These are phyloP conservation scores for Corapipo altera DNA, from an alignment of 2,113 vertebrate species.

Conservation along the genomic window DNA sequence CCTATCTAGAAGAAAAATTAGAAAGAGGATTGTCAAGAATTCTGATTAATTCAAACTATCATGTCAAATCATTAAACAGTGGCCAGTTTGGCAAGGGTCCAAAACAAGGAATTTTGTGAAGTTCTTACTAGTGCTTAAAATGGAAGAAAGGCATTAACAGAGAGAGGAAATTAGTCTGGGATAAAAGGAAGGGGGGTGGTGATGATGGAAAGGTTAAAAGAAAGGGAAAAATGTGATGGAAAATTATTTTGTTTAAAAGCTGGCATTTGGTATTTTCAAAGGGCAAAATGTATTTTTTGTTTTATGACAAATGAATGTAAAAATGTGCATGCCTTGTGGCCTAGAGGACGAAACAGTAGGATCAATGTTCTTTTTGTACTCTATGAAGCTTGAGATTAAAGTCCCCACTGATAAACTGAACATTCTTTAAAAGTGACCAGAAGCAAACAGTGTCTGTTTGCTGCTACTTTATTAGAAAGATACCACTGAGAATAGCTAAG, in stretches of 20 bases:
- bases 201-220: constrained; percentile 53
- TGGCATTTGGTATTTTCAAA: constrained; percentile 70
- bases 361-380: constrained; percentile 82
- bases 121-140: constrained; percentile 27
- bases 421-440: constrained; percentile 86
- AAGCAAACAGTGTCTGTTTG: constrained; percentile 86
- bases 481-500: constrained; percentile 83
- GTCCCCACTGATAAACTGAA: constrained; percentile 82
- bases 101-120: constrained; percentile 13
- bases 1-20: not conserved
- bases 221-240: constrained; percentile 18
- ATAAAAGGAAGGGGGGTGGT: not conserved
- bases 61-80: constrained; percentile 35
- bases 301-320: constrained; percentile 75
- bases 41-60: constrained; percentile 32
- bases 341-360: constrained; percentile 76
- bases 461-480: constrained; percentile 84
- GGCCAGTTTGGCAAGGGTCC: constrained; percentile 28
- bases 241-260: constrained; percentile 70
- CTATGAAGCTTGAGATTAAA: constrained; percentile 85
- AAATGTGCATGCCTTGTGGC: constrained; percentile 73
- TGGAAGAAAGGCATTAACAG: not conserved
- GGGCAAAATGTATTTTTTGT: constrained; percentile 71
- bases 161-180: constrained; percentile 13
- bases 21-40: constrained; percentile 21